Evolutionary conservation across 2,113 vertebrate genomes (phyloP).

Genomic region (Labeo rohita): DNA sequence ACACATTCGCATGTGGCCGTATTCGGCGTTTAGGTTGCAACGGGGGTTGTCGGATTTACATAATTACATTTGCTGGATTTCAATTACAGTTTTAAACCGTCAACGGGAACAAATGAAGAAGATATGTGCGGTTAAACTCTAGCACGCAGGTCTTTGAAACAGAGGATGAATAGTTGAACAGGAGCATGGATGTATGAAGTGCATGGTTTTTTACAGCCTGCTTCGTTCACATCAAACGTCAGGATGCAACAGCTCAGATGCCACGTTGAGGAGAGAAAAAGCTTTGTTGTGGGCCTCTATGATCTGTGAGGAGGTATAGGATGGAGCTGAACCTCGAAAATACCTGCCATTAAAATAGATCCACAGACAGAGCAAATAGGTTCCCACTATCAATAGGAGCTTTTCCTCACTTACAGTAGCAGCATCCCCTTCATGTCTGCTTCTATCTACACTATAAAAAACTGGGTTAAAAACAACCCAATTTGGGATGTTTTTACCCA

Average conservation of each 20-base stretch:
- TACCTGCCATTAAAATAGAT: conserved; percentile 63
- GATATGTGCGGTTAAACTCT: conserved; percentile 16
- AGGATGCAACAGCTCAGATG: conserved; percentile 33
- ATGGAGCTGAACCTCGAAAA: conserved; percentile 49
- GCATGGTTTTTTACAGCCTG: conserved; percentile 36
- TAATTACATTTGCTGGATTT: conserved; percentile 50
- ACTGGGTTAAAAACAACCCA: neutral
- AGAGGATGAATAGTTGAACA: conserved; percentile 32
- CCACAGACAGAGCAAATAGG: conserved; percentile 68
- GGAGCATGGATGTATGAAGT: conserved; percentile 18
- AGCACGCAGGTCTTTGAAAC: conserved; percentile 25
- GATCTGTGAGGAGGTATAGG: conserved; percentile 47
- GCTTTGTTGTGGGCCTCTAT: conserved; percentile 47
- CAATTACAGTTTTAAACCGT: conserved; percentile 41
- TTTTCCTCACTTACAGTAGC: neutral
- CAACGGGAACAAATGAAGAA: conserved; percentile 26
- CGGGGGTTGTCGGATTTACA: conserved; percentile 33
- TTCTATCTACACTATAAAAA: neutral
- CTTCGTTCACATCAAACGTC: conserved; percentile 25
- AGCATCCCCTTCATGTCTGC: neutral
- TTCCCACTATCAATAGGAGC: conserved; percentile 61
- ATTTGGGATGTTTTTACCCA: neutral
- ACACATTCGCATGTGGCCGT: conserved; percentile 26
- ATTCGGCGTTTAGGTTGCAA: neutral
- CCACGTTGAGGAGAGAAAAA: conserved; percentile 18